Conservation (phyloP, 1,140 invertebrate genomes). For the Condylostylus longicornis region DNA sequence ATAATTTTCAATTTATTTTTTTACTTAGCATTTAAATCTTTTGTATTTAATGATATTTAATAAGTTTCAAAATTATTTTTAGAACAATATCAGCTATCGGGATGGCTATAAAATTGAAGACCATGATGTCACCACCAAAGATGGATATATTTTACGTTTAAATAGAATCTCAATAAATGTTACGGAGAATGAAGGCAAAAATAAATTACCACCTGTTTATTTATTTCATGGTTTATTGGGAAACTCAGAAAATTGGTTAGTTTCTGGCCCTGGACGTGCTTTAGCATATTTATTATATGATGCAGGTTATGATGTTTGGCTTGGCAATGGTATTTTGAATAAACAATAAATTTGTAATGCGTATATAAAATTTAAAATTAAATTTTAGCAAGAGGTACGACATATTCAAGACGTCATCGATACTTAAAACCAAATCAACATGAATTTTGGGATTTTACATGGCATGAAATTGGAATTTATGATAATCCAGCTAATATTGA, state of each 20-base stretch:
- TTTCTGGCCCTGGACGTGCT: slow-evolving; percentile 44
- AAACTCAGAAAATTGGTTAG: slow-evolving; percentile 56
- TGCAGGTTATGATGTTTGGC: slow-evolving; percentile 52
- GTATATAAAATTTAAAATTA: too few species aligned
- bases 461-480: slow-evolving; percentile 49
- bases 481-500: slow-evolving; percentile 55
- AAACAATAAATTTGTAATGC: too few species aligned
- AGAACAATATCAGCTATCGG: too few species aligned
- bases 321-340: too few species aligned
- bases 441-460: slow-evolving; percentile 46
- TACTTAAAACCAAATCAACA: slow-evolving; percentile 36
- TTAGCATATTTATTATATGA: slow-evolving; percentile 42
- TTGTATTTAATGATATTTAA: too few species aligned
- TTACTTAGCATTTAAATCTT: too few species aligned
- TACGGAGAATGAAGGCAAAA: slow-evolving; percentile 14
- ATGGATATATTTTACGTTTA: slow-evolving; percentile 36
- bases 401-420: slow-evolving; percentile 44
- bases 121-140: slow-evolving; percentile 33
- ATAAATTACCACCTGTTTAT: slow-evolving; percentile 37
- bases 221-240: slow-evolving; percentile 57
- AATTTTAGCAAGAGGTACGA: slow-evolving; percentile 46
- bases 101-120: slow-evolving; percentile 40
- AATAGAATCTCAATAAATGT: slow-evolving; percentile 31
- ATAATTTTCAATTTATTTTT: too few species aligned
- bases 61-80: too few species aligned